Evolutionary conservation across 2,797 vertebrate genomes (phyloP).

Genomic region (Amazona finschi): DNA sequence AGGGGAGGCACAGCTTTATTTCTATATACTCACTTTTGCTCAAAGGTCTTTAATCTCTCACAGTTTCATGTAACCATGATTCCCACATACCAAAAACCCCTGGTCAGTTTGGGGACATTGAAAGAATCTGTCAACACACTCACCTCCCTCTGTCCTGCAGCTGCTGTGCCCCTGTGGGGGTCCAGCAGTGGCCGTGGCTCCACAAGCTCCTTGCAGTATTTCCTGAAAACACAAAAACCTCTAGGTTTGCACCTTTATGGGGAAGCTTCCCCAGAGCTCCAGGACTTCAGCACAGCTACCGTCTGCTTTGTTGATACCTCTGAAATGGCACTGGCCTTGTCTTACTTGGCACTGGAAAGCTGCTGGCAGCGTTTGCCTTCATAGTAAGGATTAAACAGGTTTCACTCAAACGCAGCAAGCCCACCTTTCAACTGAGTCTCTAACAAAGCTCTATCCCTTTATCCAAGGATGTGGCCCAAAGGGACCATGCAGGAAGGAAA

Average conservation of each 20-base stretch:
- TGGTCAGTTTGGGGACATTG: neutral
- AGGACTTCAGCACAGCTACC: neutral
- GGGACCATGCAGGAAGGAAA: neutral
- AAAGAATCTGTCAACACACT: neutral
- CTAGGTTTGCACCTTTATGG: neutral
- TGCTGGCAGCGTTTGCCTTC: neutral
- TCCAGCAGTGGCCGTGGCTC: neutral
- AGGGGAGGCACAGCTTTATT: neutral
- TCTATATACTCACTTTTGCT: neutral
- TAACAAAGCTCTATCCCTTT: neutral
- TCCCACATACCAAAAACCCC: neutral
- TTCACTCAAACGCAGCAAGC: neutral
- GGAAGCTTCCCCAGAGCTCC: neutral
- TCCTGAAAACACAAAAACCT: conserved; percentile 61
- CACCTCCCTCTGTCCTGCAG: conserved; percentile 52
- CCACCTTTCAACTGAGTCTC: neutral
- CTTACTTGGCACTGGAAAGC: neutral
- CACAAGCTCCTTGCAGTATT: conserved; percentile 5
- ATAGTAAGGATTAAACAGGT: neutral
- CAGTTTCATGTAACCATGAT: neutral
- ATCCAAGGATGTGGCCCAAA: neutral
- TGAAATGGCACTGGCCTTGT: neutral
- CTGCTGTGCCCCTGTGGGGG: neutral
- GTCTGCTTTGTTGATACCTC: neutral
- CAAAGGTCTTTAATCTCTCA: neutral